Base-by-base conservation (phyloP, 37 sponge, comb jelly and placozoan species). In the Geodia barretti region DNA sequence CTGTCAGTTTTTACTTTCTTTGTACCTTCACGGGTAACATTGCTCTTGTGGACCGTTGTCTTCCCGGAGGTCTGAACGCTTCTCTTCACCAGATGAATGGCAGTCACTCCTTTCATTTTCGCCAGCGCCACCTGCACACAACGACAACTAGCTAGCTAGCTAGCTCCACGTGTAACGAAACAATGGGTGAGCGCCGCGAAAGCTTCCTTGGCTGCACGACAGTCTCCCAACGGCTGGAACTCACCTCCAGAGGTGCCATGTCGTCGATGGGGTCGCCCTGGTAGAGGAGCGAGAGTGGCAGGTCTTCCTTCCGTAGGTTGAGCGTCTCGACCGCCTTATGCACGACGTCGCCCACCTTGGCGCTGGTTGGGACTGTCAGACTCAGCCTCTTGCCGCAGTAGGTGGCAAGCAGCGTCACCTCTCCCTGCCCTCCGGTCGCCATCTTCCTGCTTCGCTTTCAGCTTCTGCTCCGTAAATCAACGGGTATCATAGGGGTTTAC, bases 251-350 rank as follows among this genome's bases (percentile, higher is more conserved):
- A 47, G 54, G 54, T 17, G 54, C 14, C 54, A 7, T 14, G 54
- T 47, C 54, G 54, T 47, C 54, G 11, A 47, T 14, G 54, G 54
- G 54, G 14, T 7, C 14, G 7, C 54, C 54, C 54, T 47, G 54
- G 54, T 47, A 47, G 54, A 47, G 7, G 54, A 47, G 54, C 54
- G 19, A 63, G 29, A 11, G 66, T 41, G 5, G 41, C 40, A 29
- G 76, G 90, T 91, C 14, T 80, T 95, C 7, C 83, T 82, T 19
- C 80, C 85, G 77, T 89, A 95, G 14, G 14, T 47, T 7, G 54
- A 47, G 54, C 11, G 54, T 47, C 14, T 8, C 64, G 5, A 1
- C 37, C 40, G 5, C 19, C 66, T 17, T 47, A 7, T 26, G 65
- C 65, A 64, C 25, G n/a, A 23, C 20, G 65, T 26, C 25, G 8